Percentiles rank a stretch among this genome's conserved stretches.
These are phyloP conservation scores for Cancer borealis DNA, from an alignment of 2,888 invertebrate species.

Conservation along the genomic window DNA sequence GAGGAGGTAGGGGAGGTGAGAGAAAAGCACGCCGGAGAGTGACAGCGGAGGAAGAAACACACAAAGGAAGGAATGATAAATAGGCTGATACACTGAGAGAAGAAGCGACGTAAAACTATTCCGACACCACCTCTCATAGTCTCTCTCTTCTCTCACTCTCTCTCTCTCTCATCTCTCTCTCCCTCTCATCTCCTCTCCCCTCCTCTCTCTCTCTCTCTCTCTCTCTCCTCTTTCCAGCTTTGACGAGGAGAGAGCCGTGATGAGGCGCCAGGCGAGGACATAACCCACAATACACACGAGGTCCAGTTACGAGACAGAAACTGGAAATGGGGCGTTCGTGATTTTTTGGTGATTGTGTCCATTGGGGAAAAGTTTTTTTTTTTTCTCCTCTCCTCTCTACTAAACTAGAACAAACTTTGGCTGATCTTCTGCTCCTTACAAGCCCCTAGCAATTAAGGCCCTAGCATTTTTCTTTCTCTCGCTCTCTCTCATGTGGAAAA, in stretches of 20 bases:
- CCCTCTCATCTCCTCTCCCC: too few species aligned
- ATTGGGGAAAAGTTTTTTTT: background rate
- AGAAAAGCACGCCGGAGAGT: background rate
- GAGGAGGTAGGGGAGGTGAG: background rate
- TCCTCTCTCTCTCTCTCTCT: too few species aligned
- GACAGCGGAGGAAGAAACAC: conserved; percentile 10
- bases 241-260: background rate
- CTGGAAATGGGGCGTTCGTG: background rate
- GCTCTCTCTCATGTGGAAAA: too few species aligned
- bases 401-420: background rate
- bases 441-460: background rate
- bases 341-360: background rate
- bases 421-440: background rate
- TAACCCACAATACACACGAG: background rate
- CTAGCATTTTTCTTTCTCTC: background rate
- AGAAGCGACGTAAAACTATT: conserved; percentile 11
- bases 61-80: background rate
- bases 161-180: background rate
- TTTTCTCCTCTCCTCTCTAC: background rate
- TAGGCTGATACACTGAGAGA: background rate
- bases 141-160: conserved; percentile 20
- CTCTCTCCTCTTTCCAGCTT: background rate
- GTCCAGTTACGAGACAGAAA: background rate
- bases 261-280: background rate
- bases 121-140: background rate